Base-by-base conservation (phyloP, 2,888 invertebrate species). In the Amphipyra berbera region DNA sequence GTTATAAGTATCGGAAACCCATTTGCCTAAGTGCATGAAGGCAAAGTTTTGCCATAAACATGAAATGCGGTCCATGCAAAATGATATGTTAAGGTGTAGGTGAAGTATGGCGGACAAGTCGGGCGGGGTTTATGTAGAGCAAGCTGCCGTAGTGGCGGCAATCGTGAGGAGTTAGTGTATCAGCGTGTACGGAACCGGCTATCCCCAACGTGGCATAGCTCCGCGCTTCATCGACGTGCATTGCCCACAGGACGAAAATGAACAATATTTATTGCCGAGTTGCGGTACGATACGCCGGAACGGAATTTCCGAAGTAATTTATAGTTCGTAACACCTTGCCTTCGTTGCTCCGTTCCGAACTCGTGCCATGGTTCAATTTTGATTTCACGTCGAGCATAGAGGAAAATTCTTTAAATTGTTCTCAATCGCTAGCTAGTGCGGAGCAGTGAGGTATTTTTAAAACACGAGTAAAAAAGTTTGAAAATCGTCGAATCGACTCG, bases 21-120 rank as follows among this genome's bases (percentile, higher is more conserved):
- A 95, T 94, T 95, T 93, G 86, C 91, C 87, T 95, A 93, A 95
- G 94, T 94, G 93, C 93, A 93, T 89, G 90, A 88, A 93, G 91
- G 90, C 89, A 88, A 94, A 94, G 92, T 94, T 95, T 93, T 88
- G 89, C 91, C 88, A 93, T 95, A 94, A 94, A 93, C 94, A 93
- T 93, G 92, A 94, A 92, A 91, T 90, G 94, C 92, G 92, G 88
- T 89, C 85, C 85, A 86, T 87, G 86, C 88, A 89, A 90, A 90
- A 92, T 93, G 93, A 94, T 93, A 92, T 92, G 92, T 92, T 90
- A 88, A 92, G 92, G 90, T 91, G 84, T 87, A 83, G 80, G 80
- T 84, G 83, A 88, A 82, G 80, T 81, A 87, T 83, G 53, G 65
- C 65, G 55, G 70, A 71, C 68, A 70, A 68, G 54, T 52, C 47